phyloP scores from a whole-genome alignment of 1,140 invertebrate species.

The Drosophila serrata region DNA sequence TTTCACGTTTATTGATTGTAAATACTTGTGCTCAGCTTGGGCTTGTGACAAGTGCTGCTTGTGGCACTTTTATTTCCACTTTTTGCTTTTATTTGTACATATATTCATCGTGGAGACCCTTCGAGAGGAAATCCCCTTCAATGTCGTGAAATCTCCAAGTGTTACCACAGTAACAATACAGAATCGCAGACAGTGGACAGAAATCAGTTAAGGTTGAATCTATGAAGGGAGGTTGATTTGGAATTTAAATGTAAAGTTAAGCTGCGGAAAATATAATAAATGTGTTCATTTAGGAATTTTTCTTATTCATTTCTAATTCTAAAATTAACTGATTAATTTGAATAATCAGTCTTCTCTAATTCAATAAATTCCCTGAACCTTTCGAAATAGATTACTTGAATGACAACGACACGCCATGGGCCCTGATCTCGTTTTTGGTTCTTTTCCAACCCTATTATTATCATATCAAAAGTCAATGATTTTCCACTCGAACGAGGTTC shows the following conservation, averaged over 20 bases:
- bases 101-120: neutral
- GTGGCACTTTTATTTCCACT: slow-evolving; percentile 38
- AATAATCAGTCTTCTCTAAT: neutral
- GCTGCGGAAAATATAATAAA: too few relatives aligned
- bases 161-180: slow-evolving; percentile 8
- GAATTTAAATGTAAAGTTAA: too few relatives aligned
- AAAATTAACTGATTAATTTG: neutral
- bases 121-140: slow-evolving; percentile 34
- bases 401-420: slow-evolving; percentile 22
- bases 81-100: slow-evolving; percentile 14
- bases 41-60: slow-evolving; percentile 50
- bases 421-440: slow-evolving; percentile 29
- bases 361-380: neutral
- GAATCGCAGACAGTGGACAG: neutral
- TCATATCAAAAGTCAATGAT: slow-evolving; percentile 47
- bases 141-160: slow-evolving; percentile 28
- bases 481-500: slow-evolving; percentile 27
- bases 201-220: slow-evolving; percentile 1
- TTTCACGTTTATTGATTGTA: slow-evolving; percentile 47
- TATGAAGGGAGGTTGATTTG: neutral
- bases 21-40: slow-evolving; percentile 59
- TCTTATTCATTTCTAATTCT: too few relatives aligned
- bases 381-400: slow-evolving; percentile 1
- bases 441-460: slow-evolving; percentile 29
- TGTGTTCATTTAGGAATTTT: too few relatives aligned